phyloP scores from a whole-genome alignment of 2,888 invertebrate species.

The Siphlonurus alternatus region DNA sequence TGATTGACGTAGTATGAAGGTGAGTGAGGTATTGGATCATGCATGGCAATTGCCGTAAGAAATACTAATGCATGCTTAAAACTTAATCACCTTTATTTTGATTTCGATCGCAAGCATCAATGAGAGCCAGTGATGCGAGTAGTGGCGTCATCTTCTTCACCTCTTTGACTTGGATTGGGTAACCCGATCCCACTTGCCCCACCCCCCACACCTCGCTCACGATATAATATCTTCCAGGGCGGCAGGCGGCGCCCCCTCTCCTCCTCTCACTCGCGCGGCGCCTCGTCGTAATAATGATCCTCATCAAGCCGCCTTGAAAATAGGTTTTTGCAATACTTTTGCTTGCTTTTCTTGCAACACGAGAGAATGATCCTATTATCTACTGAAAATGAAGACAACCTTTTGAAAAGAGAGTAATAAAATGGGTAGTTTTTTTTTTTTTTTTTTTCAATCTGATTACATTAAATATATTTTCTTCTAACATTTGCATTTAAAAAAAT shows the following conservation, averaged over 20 bases:
- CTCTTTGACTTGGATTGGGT: no score
- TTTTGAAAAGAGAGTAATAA: neutral
- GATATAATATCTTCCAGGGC: neutral
- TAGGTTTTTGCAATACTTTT: neutral
- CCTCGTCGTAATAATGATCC: neutral
- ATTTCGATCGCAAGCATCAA: no score
- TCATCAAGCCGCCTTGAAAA: neutral
- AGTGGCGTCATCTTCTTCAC: neutral
- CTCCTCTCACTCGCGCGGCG: constrained; percentile 19
- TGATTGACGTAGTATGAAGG: no score
- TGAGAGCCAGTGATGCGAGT: no score
- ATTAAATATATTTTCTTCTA: neutral
- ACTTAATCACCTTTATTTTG: no score
- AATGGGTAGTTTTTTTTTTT: no score
- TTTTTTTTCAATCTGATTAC: neutral
- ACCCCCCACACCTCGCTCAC: neutral
- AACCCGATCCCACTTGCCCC: no score
- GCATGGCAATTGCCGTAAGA: no score
- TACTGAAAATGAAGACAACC: neutral
- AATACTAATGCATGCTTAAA: no score
- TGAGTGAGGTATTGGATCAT: no score
- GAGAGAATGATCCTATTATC: neutral
- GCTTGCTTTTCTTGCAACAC: neutral
- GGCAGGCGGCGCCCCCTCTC: constrained; percentile 13
- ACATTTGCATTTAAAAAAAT: neutral